Percentiles rank a stretch among this genome's conserved stretches.
These are phyloP conservation scores for Zosterops hypoxanthus DNA, from an alignment of 2,113 vertebrate species.

Conservation along the genomic window DNA sequence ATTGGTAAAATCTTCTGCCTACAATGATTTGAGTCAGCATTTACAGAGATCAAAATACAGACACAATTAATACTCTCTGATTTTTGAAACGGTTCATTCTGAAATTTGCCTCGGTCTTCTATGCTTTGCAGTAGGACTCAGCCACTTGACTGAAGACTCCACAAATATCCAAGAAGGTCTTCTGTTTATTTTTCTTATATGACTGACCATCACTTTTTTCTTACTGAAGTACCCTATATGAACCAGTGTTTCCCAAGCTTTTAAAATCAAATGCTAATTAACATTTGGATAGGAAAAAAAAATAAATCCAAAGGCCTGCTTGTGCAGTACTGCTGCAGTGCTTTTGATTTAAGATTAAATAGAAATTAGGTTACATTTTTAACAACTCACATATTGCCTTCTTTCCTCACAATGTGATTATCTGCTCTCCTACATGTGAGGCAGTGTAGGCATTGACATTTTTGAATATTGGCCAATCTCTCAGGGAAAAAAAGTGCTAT, in stretches of 20 bases:
- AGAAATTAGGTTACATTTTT: background rate
- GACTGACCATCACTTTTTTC: background rate
- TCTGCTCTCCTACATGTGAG: background rate
- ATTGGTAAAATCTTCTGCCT: background rate
- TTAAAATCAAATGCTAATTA: background rate
- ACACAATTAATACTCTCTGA: background rate
- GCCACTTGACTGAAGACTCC: background rate
- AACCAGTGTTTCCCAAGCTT: background rate
- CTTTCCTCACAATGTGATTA: background rate
- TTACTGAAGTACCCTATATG: background rate
- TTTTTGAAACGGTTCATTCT: background rate
- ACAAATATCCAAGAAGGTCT: background rate
- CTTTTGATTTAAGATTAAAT: background rate
- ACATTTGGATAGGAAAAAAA: background rate
- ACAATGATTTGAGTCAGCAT: background rate
- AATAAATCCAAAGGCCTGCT: background rate
- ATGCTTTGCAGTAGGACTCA: background rate
- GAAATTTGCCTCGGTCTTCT: background rate
- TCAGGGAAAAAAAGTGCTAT: background rate
- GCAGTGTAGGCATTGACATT: constrained; percentile 7
- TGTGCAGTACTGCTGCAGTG: background rate
- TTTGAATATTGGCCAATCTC: background rate
- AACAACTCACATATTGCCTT: background rate
- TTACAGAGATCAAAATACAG: background rate
- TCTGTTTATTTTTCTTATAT: background rate